Conservation (phyloP, 2,797 vertebrate genomes). For the Squalus acanthias region DNA sequence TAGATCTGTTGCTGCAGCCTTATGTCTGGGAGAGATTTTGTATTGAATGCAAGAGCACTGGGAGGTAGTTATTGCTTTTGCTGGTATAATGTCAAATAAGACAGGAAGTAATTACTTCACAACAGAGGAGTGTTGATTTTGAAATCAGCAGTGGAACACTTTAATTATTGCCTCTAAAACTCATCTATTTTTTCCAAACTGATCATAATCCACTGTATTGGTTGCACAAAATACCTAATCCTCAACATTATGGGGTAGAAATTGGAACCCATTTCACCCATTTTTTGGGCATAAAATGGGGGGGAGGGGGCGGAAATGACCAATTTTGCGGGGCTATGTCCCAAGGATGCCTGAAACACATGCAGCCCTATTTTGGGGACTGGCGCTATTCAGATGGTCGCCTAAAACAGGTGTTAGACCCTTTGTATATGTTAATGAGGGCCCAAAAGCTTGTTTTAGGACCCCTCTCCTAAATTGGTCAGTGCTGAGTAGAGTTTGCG, state of each 20-base stretch:
- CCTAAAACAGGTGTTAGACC: not conserved
- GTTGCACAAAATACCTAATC: not conserved
- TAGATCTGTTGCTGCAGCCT: not conserved
- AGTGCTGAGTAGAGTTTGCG: not conserved
- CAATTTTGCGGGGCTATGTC: not conserved
- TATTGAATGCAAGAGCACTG: not conserved
- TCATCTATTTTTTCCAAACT: not conserved
- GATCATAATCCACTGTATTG: not conserved
- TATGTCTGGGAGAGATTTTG: not conserved
- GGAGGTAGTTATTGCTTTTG: not conserved
- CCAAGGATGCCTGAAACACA: not conserved
- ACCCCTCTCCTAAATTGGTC: not conserved
- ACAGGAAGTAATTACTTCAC: not conserved
- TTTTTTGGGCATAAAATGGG: not conserved
- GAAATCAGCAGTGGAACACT: not conserved
- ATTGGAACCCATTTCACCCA: not conserved
- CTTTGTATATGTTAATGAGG: not conserved
- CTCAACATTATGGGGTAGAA: not conserved
- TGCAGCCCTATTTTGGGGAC: not conserved
- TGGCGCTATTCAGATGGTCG: not conserved
- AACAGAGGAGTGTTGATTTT: not conserved
- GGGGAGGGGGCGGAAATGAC: not conserved
- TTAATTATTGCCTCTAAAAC: not conserved
- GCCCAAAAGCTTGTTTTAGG: not conserved
- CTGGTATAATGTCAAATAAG: not conserved